phyloP scores from a whole-genome alignment of 2,797 vertebrate genomes.

The Gymnothorax javanicus region DNA sequence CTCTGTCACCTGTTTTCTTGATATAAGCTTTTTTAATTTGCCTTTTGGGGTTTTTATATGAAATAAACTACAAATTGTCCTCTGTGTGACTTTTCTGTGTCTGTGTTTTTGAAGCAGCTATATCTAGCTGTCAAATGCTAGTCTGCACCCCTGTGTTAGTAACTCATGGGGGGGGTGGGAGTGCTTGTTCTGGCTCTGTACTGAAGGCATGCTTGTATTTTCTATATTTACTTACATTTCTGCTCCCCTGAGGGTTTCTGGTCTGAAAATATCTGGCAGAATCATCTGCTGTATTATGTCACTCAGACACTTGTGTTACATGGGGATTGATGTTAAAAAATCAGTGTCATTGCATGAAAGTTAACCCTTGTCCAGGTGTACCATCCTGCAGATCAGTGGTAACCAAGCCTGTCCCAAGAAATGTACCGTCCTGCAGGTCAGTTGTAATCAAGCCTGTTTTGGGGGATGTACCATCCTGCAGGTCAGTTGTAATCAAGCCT shows the following conservation, averaged over 20 bases:
- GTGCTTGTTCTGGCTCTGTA: background rate
- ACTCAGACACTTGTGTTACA: background rate
- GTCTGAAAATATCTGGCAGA: background rate
- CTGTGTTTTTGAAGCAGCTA: background rate
- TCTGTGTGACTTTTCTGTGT: constrained; percentile 12
- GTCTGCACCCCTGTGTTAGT: background rate
- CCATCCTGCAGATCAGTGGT: no score
- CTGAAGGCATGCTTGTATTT: background rate
- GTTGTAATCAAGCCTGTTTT: no score
- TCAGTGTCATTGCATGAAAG: background rate
- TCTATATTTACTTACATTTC: background rate
- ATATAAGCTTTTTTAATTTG: constrained; percentile 61
- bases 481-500: no score
- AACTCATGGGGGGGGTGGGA: background rate
- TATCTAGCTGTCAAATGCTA: no score
- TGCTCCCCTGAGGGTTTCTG: background rate
- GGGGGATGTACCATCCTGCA: no score
- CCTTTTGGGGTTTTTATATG: constrained; percentile 63
- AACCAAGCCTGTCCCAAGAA: no score
- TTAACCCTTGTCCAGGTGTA: background rate
- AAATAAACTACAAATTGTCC: constrained; percentile 67
- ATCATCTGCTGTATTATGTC: background rate
- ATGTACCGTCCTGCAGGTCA: no score
- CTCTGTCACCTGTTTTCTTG: constrained; percentile 48
- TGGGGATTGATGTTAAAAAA: background rate